Percentiles rank a stretch among this genome's conserved stretches.
Conservation (phyloP, 2,888 invertebrate genomes). For the Himalopsyche tibetana region DNA sequence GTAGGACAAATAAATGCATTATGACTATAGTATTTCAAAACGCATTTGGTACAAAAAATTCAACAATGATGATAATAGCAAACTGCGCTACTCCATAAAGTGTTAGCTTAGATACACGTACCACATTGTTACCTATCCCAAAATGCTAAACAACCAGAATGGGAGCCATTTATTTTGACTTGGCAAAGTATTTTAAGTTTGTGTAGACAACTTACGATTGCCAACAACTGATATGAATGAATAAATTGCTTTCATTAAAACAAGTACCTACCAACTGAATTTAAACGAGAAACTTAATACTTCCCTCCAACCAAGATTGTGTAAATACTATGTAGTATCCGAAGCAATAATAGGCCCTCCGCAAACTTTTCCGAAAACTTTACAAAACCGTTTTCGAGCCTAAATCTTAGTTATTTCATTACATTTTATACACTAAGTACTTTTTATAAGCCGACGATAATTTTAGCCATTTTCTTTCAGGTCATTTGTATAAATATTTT, state of each 20-base stretch:
- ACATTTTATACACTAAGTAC: no score
- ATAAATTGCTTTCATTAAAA: constrained; percentile 34
- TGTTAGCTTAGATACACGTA: background rate
- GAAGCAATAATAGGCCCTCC: background rate
- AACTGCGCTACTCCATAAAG: no score
- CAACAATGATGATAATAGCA: no score
- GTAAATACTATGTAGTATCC: background rate
- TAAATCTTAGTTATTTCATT: background rate
- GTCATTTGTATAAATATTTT: no score
- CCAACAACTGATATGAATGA: constrained; percentile 27
- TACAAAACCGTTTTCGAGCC: background rate
- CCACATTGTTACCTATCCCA: constrained; percentile 2
- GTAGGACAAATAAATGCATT: no score
- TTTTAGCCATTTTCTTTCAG: no score
- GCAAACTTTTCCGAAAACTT: background rate
- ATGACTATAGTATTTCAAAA: no score
- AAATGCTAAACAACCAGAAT: constrained; percentile 10
- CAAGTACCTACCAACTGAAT: constrained; percentile 9
- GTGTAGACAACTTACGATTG: constrained; percentile 22
- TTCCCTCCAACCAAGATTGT: background rate
- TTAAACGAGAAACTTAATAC: constrained; percentile 29
- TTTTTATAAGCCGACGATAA: no score
- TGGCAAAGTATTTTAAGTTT: constrained; percentile 16
- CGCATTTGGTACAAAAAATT: no score
- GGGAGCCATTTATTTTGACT: constrained; percentile 23